phyloP scores from a whole-genome alignment of 2,797 vertebrate species.

The Heterohyrax brucei region DNA sequence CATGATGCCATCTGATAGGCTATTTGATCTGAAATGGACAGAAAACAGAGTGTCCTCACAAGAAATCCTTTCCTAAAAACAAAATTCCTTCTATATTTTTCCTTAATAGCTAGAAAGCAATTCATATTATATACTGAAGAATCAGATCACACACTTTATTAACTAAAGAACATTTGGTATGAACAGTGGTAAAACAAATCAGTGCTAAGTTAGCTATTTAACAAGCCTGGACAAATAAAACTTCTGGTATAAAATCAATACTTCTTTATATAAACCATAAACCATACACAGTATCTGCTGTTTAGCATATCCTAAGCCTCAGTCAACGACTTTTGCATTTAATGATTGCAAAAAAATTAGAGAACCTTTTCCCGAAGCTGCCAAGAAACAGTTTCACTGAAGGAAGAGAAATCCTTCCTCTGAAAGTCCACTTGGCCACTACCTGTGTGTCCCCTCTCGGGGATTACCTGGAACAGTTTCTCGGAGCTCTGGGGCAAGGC shows the following conservation, averaged over 20 bases:
- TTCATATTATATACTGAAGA: conserved; percentile 29
- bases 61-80: background rate
- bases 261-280: conserved; percentile 31
- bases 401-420: background rate
- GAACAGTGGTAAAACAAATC: conserved; percentile 4
- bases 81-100: conserved; percentile 54
- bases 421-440: accelerated
- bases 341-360: background rate
- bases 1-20: background rate
- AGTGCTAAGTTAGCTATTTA: background rate
- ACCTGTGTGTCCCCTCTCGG: accelerated
- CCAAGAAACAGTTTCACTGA: background rate
- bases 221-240: conserved; percentile 42
- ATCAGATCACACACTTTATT: background rate
- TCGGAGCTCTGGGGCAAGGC: conserved; percentile 98
- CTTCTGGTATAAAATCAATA: conserved; percentile 28
- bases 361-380: background rate
- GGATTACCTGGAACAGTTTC: conserved; percentile 97
- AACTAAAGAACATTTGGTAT: background rate
- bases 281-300: background rate
- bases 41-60: background rate
- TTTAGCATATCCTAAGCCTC: conserved; percentile 45
- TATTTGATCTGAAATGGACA: background rate
- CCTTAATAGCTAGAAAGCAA: conserved; percentile 16
- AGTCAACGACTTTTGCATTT: background rate